These are phyloP conservation scores for Lepidothrix coronata DNA, from an alignment of 2,113 vertebrate species.

Conservation along the genomic window DNA sequence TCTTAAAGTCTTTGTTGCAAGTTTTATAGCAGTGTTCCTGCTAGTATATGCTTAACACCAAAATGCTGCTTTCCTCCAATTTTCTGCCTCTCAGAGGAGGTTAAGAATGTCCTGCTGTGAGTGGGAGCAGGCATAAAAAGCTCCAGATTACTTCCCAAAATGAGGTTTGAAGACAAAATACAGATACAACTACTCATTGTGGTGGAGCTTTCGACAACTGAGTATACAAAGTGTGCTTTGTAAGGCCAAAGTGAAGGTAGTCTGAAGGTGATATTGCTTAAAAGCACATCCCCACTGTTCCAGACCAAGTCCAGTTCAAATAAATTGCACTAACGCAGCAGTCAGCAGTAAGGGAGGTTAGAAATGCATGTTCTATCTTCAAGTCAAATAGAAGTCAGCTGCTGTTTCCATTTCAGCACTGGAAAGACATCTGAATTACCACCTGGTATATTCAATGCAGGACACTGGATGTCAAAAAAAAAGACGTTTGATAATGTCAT, in stretches of 20 bases:
- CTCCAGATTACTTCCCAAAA: constrained; percentile 12
- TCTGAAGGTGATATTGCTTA: background rate
- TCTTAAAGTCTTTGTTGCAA: constrained; percentile 1
- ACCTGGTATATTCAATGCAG: background rate
- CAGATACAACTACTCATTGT: background rate
- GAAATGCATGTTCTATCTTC: background rate
- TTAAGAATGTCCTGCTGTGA: background rate
- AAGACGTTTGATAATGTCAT: background rate
- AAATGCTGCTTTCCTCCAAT: constrained; percentile 9
- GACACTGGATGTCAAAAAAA: background rate
- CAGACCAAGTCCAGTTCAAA: background rate
- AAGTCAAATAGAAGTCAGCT: background rate
- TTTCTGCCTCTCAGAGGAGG: constrained; percentile 13
- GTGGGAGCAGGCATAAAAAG: background rate
- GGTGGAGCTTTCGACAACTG: background rate
- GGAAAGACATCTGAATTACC: background rate
- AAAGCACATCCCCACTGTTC: background rate
- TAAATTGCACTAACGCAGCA: background rate
- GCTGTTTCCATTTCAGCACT: background rate
- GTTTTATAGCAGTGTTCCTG: background rate
- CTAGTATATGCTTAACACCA: background rate
- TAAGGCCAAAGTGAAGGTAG: background rate
- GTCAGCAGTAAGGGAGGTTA: background rate
- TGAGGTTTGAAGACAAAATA: background rate
- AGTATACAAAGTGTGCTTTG: background rate